These are phyloP conservation scores for Scaptodrosophila latifasciaeformis DNA, from an alignment of 2,888 invertebrate genomes.

Conservation along the genomic window DNA sequence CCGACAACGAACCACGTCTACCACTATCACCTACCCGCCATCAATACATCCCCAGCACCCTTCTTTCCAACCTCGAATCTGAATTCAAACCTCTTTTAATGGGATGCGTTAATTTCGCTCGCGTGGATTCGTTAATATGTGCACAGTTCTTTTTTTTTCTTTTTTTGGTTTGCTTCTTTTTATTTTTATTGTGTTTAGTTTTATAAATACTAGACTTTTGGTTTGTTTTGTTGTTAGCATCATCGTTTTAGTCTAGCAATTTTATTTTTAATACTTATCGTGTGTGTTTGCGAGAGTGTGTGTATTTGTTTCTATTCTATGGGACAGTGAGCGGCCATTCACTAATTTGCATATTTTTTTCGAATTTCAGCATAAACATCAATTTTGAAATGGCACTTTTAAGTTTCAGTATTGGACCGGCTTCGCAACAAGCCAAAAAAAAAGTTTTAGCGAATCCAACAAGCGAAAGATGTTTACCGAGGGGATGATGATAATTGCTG, in stretches of 20 bases:
- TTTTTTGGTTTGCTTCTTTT: conserved; percentile 4
- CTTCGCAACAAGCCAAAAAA: conserved; percentile 17
- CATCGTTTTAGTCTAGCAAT: conserved; percentile 16
- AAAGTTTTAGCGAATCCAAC: no score
- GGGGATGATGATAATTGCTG: neutral
- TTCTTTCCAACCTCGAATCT: no score
- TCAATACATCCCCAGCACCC: no score
- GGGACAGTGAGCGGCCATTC: conserved; percentile 51
- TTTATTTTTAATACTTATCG: conserved; percentile 42
- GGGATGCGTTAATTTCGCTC: conserved; percentile 40
- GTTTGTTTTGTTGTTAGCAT: conserved; percentile 16
- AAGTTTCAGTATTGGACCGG: conserved; percentile 64
- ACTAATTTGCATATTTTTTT: conserved; percentile 67
- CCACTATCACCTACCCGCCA: no score
- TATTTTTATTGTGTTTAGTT: no score
- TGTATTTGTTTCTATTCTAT: conserved; percentile 41
- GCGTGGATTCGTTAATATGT: conserved; percentile 40
- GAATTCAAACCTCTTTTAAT: conserved; percentile 31
- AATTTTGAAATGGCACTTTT: conserved; percentile 65
- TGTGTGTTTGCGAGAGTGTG: conserved; percentile 24
- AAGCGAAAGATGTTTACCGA: conserved; percentile 9
- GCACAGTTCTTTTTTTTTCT: conserved; percentile 16
- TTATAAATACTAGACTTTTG: conserved; percentile 1
- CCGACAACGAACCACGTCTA: no score
- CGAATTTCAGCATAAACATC: conserved; percentile 58